Evolutionary conservation across 2,888 invertebrate species (phyloP).

Genomic region (Dendrolimus houi): DNA sequence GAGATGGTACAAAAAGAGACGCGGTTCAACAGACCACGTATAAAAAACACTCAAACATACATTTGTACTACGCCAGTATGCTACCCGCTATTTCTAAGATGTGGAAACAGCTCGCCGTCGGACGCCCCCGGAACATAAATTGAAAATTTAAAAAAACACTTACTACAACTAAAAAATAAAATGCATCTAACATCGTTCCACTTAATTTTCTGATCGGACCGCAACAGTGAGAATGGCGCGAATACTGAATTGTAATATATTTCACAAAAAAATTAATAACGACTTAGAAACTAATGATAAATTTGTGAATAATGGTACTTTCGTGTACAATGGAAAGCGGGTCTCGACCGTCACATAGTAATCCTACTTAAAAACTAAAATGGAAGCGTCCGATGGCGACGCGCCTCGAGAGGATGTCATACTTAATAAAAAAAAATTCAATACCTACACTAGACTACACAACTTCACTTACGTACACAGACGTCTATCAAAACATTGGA

Average conservation of each 20-base stretch:
- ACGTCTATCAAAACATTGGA: slow-evolving; percentile 22
- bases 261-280: slow-evolving; percentile 13
- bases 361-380: slow-evolving; percentile 55
- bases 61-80: slow-evolving; percentile 73
- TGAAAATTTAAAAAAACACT: slow-evolving; percentile 23
- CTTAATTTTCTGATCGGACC: slow-evolving; percentile 38
- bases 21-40: slow-evolving; percentile 24
- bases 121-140: slow-evolving; percentile 41
- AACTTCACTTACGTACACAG: slow-evolving; percentile 33
- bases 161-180: slow-evolving; percentile 47
- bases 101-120: slow-evolving; percentile 30
- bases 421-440: slow-evolving; percentile 27
- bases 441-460: slow-evolving; percentile 45
- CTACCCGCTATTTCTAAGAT: slow-evolving; percentile 49
- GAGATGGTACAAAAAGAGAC: slow-evolving; percentile 17
- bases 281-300: slow-evolving; percentile 32
- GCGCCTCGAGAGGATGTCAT: slow-evolving; percentile 23
- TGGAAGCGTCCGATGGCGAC: slow-evolving; percentile 40
- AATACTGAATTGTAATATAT: slow-evolving; percentile 41
- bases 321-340: slow-evolving; percentile 10
- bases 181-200: slow-evolving; percentile 43
- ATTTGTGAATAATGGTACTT: slow-evolving; percentile 27
- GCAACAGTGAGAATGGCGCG: slow-evolving; percentile 23
- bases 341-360: slow-evolving; percentile 35
- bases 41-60: slow-evolving; percentile 44